Evolutionary conservation across 2,888 invertebrate species (phyloP), one percentile per base, ranked within the genome.

Genomic region (Alviniconcha strummeri): DNA sequence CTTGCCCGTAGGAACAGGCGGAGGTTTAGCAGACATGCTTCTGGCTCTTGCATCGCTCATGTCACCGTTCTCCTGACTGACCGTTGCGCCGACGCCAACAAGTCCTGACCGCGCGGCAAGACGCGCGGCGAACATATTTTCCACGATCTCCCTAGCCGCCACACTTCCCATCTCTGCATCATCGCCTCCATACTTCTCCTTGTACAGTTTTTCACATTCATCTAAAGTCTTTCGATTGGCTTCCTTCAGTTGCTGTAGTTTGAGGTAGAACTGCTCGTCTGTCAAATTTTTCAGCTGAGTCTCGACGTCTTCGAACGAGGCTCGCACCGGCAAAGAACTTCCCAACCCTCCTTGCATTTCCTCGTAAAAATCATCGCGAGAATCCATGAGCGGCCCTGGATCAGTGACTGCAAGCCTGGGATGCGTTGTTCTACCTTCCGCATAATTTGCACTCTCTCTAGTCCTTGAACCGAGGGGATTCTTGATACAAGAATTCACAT

Each of bases 201-300:
- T 87, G 84, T 93, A 93, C 6, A 93, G 84, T 81, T 88, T 88
- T 84, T 93, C 92, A 88, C 91, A 92, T 82, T 91, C 88, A 75
- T 90, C 85, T 55, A 93, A 81, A 15, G 92, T 91, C 87, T 92
- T 92, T 83, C 90, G 90, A 82, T 93, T 92, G 84, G 92, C 92
- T 67, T 89, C 88, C 86, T 93, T 93, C 13, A 93, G 87, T 69
- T 91, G 86, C 19, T 89, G 82, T 7, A 93, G 87, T 85, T 89
- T 91, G 19, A 89, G 86, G 86, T 93, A 93, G 86, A 93, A 93
- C 83, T 91, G 91, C 36, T 91, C 92, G 83, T 92, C 92, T 8
- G 90, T 88, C 56, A 92, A 83, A 67, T 89, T 88, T 76, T 88
- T 86, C 36, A 92, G 86, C 64, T 92, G 88, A 9, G 80, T 67